Evolutionary conservation across 2,888 invertebrate genomes (phyloP), one percentile per base, ranked within the genome.

Genomic region (Chymomyza procnemis): DNA sequence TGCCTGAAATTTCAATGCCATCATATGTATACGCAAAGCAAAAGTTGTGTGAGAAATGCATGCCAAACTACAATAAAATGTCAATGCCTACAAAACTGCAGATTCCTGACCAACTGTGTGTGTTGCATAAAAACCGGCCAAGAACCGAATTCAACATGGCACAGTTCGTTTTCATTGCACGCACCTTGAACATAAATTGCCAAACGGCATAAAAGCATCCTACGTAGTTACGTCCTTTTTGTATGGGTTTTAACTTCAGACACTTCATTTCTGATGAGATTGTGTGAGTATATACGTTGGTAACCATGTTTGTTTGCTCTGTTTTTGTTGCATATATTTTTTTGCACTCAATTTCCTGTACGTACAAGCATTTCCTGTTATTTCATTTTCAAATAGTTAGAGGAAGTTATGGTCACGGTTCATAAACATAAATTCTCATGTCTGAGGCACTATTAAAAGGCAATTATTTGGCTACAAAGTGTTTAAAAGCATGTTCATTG

Each of bases 261-360:
- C 9, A 41, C 34, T 41, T 2, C 9, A 41, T 41, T 9, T 5
- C 3, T 41, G 34, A 12, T 41, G 34, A 12, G 34, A 12, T 8
- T 34, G 4, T 41, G 34, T 41, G 34, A 12, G 34, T 52, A 18
- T 22, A 8, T 5, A n/a, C 30, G 30, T 16, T 14, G 85, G 73
- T 69, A 80, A 75, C 75, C 80, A 79, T 85, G 80, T 85, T 80
- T 80, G 82, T 82, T 81, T 71, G 82, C 85, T 61, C 12, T 67
- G 22, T 66, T 66, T 26, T 54, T 46, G 59, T 71, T 70, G 69
- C 73, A 73, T 65, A 74, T 74, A 26, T 26, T 22, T 70, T 73
- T 71, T 71, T 81, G 84, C 77, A 80, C 85, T 82, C 82, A 86
- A 84, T 82, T 82, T 82, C 82, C 82, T 84, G 86, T 86, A 75